Evolutionary conservation across 1,140 invertebrate species (phyloP).

Genomic region (Leptinotarsa defecta): DNA sequence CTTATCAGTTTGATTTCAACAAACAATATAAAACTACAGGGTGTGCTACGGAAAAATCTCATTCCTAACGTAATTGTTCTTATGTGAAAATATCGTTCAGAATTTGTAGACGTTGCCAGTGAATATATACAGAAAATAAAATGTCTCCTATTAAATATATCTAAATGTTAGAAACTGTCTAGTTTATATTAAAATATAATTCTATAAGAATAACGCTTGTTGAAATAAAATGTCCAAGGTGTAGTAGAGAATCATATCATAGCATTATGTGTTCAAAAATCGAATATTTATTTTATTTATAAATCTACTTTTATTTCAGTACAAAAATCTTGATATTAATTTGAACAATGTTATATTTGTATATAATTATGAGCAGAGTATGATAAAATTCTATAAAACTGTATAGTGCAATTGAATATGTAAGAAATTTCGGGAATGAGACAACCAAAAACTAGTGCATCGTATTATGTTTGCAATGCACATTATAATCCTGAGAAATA

Average conservation of each 20-base stretch:
- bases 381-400: background rate
- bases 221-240: conserved; percentile 22
- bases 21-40: too few relatives aligned
- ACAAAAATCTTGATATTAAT: conserved; percentile 16
- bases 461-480: conserved; percentile 34
- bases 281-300: conserved; percentile 24
- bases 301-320: conserved; percentile 21
- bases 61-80: too few relatives aligned
- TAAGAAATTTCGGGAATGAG: background rate
- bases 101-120: too few relatives aligned
- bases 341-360: conserved; percentile 24
- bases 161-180: conserved; percentile 3
- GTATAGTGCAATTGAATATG: conserved; percentile 24
- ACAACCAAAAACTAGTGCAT: conserved; percentile 28
- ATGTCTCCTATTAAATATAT: background rate
- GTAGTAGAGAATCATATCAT: conserved; percentile 30
- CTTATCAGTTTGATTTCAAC: too few relatives aligned
- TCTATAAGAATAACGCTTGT: conserved; percentile 12
- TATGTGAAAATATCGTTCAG: too few relatives aligned
- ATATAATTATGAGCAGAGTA: conserved; percentile 16
- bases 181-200: background rate
- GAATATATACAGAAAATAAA: background rate
- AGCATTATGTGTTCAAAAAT: conserved; percentile 29
- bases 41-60: too few relatives aligned
- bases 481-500: conserved; percentile 7